These are phyloP conservation scores for Ambastaia sidthimunki DNA, from an alignment of 2,797 vertebrate species.

Conservation along the genomic window DNA sequence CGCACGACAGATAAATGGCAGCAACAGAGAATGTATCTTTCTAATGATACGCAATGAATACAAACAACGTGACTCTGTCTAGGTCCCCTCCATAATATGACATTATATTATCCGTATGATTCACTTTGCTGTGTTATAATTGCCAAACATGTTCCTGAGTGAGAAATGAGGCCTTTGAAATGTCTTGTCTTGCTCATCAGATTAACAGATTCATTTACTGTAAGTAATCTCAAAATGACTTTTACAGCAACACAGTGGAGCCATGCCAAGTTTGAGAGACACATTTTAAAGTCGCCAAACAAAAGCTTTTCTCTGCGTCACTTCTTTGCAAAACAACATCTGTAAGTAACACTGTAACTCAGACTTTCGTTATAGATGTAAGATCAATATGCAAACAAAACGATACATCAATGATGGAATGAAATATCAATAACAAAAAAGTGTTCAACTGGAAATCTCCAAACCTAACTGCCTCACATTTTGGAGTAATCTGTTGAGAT, in stretches of 20 bases:
- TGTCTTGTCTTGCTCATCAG: constrained; percentile 34
- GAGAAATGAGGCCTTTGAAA: constrained; percentile 32
- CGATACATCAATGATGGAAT: constrained; percentile 25
- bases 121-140: constrained; percentile 36
- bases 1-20: constrained; percentile 54
- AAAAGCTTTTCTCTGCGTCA: constrained; percentile 44
- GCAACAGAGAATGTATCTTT: constrained; percentile 29
- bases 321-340: constrained; percentile 61
- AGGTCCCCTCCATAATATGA: constrained; percentile 1
- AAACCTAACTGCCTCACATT: constrained; percentile 30
- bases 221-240: constrained; percentile 45
- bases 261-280: constrained; percentile 65
- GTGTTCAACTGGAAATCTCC: constrained; percentile 19
- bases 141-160: constrained; percentile 20
- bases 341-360: constrained; percentile 60
- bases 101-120: constrained; percentile 8
- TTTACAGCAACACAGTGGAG: constrained; percentile 49
- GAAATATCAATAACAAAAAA: constrained; percentile 29
- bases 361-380: constrained; percentile 57
- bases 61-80: neutral
- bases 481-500: constrained; percentile 38
- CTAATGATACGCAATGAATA: constrained; percentile 31
- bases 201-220: constrained; percentile 46
- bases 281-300: constrained; percentile 44
- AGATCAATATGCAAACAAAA: constrained; percentile 72